phyloP scores from a whole-genome alignment of 2,113 vertebrate genomes.

The Paramisgurnus dabryanus region DNA sequence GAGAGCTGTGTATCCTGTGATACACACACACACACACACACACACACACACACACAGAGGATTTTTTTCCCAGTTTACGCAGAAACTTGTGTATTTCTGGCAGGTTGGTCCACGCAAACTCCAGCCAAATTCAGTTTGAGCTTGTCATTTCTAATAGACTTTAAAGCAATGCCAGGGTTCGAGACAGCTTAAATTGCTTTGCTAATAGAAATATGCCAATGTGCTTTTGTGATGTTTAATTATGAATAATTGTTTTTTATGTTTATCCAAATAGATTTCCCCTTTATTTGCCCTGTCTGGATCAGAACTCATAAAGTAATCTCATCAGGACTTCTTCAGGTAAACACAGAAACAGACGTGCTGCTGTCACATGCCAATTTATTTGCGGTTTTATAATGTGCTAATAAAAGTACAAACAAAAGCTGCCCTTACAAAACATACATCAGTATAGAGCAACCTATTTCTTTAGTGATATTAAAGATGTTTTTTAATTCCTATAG shows the following conservation, averaged over 20 bases:
- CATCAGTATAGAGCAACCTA: background rate
- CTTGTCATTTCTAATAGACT: constrained; percentile 70
- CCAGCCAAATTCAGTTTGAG: constrained; percentile 64
- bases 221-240: constrained; percentile 76
- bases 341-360: background rate
- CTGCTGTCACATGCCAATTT: background rate
- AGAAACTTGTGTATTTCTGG: constrained; percentile 57
- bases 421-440: background rate
- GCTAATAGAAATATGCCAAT: constrained; percentile 68
- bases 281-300: constrained; percentile 14
- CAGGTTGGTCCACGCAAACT: constrained; percentile 58
- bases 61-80: too few relatives aligned
- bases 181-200: constrained; percentile 67
- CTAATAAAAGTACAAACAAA: background rate
- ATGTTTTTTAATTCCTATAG: background rate
- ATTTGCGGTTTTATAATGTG: background rate
- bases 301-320: background rate
- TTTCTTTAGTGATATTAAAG: background rate
- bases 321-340: background rate
- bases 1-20: constrained; percentile 26
- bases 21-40: constrained; percentile 15
- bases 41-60: background rate
- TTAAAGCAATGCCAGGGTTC: constrained; percentile 74
- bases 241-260: constrained; percentile 78
- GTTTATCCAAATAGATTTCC: constrained; percentile 67